Conservation (phyloP, 1,140 invertebrate species). For the Drosophila truncata region DNA sequence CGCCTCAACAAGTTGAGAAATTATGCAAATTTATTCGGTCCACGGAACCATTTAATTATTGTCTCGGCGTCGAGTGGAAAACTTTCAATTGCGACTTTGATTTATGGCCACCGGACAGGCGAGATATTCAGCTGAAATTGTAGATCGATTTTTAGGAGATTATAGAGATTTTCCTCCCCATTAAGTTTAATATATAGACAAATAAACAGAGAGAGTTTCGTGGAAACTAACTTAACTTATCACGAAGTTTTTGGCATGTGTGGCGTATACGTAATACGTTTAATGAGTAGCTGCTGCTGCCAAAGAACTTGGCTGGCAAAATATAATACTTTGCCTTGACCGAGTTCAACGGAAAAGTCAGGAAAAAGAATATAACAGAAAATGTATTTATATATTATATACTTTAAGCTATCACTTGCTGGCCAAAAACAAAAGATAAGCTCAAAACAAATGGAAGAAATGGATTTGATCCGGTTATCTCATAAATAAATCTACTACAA, state of each 20-base stretch:
- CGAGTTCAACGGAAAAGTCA: background rate
- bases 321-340: slow-evolving; percentile 22
- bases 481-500: slow-evolving; percentile 40
- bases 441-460: slow-evolving; percentile 18
- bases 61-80: slow-evolving; percentile 36
- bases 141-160: slow-evolving; percentile 1
- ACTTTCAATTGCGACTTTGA: slow-evolving; percentile 50
- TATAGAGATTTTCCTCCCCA: background rate
- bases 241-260: slow-evolving; percentile 11
- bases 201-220: background rate
- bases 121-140: slow-evolving; percentile 1
- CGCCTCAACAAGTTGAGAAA: slow-evolving; percentile 57
- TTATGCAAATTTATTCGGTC: slow-evolving; percentile 60
- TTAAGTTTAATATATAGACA: slow-evolving; percentile 1
- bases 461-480: slow-evolving; percentile 17
- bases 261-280: slow-evolving; percentile 12
- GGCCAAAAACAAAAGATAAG: slow-evolving; percentile 16
- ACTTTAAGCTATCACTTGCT: background rate
- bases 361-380: background rate
- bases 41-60: slow-evolving; percentile 48
- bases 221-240: background rate
- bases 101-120: slow-evolving; percentile 51
- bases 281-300: slow-evolving; percentile 4
- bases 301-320: slow-evolving; percentile 3
- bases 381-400: background rate